Evolutionary conservation across 2,113 vertebrate species (phyloP).

Genomic region (Bufo bufo): DNA sequence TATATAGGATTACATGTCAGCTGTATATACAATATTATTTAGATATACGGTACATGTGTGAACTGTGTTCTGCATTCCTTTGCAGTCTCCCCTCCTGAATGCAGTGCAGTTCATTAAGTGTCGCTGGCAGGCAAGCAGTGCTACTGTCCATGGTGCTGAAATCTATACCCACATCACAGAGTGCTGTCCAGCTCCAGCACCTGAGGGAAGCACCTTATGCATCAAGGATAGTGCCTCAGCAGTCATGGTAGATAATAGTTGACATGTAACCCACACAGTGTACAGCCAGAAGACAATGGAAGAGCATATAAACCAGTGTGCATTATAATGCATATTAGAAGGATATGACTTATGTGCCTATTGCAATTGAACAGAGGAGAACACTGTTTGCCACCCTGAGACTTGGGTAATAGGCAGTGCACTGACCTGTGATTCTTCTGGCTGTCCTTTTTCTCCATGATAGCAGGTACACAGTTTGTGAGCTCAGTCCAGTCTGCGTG

Average conservation of each 20-base stretch:
- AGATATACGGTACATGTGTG: neutral
- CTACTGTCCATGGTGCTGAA: conserved; percentile 43
- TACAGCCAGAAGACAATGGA: too few species aligned
- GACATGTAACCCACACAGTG: too few species aligned
- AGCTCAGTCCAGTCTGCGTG: conserved; percentile 94
- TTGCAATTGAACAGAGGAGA: neutral
- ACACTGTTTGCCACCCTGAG: neutral
- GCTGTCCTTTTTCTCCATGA: conserved; percentile 78
- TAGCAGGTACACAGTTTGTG: conserved; percentile 89
- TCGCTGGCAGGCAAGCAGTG: neutral
- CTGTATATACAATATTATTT: neutral
- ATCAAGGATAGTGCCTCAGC: neutral
- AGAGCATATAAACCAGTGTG: neutral
- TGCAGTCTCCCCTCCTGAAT: neutral
- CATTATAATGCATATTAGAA: neutral
- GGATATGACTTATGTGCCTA: neutral
- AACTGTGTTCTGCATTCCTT: neutral
- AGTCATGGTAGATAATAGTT: neutral
- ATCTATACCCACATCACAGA: neutral
- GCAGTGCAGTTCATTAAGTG: neutral
- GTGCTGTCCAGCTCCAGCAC: neutral
- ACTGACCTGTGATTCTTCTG: conserved; percentile 56
- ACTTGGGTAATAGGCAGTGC: neutral
- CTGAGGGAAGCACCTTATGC: neutral
- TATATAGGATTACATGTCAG: neutral